Evolutionary conservation across 2,888 invertebrate genomes (phyloP).

Genomic region (Phymatocera aterrima): DNA sequence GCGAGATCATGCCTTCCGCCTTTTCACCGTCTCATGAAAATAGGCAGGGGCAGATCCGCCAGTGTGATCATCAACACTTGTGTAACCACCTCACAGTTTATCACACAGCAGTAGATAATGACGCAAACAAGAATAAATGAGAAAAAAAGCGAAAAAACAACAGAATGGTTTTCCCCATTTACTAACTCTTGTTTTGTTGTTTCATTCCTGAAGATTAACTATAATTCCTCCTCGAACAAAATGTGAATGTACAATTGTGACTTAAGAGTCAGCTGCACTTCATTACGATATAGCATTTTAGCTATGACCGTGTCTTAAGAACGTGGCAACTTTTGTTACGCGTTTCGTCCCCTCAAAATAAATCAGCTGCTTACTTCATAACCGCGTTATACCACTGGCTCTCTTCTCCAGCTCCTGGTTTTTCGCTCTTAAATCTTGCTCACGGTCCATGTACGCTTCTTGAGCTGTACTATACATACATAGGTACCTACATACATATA

Average conservation of each 20-base stretch:
- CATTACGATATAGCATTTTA: neutral
- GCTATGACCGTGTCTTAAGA: conserved; percentile 31
- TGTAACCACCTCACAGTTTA: neutral
- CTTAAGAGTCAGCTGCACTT: neutral
- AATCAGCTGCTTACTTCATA: conserved; percentile 36
- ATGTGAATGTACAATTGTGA: conserved; percentile 3
- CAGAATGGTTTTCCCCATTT: too few relatives aligned
- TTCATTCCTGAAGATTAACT: too few relatives aligned
- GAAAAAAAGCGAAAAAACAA: too few relatives aligned
- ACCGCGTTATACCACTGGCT: neutral
- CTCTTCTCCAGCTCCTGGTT: conserved; percentile 3
- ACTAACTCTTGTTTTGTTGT: too few relatives aligned
- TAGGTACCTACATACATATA: neutral
- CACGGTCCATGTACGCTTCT: neutral
- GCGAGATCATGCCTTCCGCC: conserved; percentile 2
- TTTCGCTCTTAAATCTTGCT: conserved; percentile 16
- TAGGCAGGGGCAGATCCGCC: neutral
- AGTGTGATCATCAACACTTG: neutral
- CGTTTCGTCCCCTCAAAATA: conserved; percentile 16
- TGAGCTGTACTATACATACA: neutral
- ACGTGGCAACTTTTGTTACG: conserved; percentile 26
- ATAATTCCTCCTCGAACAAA: too few relatives aligned
- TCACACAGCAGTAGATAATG: conserved; percentile 7
- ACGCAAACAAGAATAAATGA: neutral
- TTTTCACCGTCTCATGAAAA: neutral